These are phyloP conservation scores for Danio aesculapii DNA, from an alignment of 2,797 vertebrate genomes.

Conservation along the genomic window DNA sequence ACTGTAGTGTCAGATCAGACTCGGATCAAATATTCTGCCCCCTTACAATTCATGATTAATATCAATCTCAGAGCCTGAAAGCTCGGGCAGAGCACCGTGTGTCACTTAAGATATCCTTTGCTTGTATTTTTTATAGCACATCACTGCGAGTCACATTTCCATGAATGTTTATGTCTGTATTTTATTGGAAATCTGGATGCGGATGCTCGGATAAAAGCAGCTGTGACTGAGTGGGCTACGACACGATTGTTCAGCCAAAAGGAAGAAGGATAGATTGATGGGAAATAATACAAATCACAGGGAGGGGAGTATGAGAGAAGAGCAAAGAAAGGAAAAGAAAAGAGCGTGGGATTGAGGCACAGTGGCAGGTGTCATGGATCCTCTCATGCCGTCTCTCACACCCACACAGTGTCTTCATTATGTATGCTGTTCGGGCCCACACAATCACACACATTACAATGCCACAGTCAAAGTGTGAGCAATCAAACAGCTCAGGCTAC, in stretches of 20 bases:
- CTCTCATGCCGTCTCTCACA: constrained; percentile 62
- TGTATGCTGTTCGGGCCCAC: constrained; percentile 60
- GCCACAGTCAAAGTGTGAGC: constrained; percentile 53
- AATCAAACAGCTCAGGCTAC: constrained; percentile 43
- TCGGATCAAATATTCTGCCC: constrained; percentile 32
- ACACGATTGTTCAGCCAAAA: constrained; percentile 29
- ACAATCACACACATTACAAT: constrained; percentile 57
- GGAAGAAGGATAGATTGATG: constrained; percentile 33
- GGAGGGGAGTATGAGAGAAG: constrained; percentile 1
- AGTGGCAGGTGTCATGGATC: constrained; percentile 61
- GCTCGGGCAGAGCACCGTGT: constrained; percentile 17
- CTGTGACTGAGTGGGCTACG: constrained; percentile 34
- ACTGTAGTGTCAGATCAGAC: constrained; percentile 27
- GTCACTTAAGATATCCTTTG: constrained; percentile 48
- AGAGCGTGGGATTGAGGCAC: constrained; percentile 52
- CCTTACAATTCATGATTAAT: constrained; percentile 18
- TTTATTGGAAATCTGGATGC: constrained; percentile 36
- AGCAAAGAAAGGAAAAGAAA: constrained; percentile 46
- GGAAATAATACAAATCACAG: constrained; percentile 46
- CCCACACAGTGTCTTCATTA: constrained; percentile 56
- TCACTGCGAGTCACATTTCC: constrained; percentile 31
- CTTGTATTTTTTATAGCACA: constrained; percentile 48
- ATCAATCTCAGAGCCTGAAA: neutral
- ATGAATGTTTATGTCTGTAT: constrained; percentile 29
- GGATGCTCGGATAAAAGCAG: constrained; percentile 47